Base-by-base conservation (phyloP, 2,113 vertebrate genomes). In the Charina bottae region DNA sequence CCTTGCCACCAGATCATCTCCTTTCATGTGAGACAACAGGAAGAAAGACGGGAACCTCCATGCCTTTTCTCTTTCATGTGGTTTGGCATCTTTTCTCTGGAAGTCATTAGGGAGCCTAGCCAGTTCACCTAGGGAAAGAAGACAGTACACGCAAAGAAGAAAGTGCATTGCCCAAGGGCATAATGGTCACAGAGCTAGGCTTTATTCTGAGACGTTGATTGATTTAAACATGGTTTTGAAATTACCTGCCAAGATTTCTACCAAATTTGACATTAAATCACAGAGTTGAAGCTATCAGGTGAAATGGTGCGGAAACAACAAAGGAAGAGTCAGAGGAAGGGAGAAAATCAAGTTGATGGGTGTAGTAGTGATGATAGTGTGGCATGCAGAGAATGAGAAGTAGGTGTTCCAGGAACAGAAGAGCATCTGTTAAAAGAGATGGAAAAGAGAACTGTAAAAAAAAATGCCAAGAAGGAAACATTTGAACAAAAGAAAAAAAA, bases 51-150 rank as follows among this genome's bases (percentile, higher is more conserved):
- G 93, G 94, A 92, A 84, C 88, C 92, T 93, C 90, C 64, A 24
- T 3, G 17, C 85, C 85, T 84, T 13, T 89, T 90, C 85, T 59
- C 78, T 93, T 88, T 91, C 87, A 92, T 95, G 94, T 46, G 93
- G 95, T 91, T 96, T 96, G 96, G 96, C 95, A 93, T 28, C 3
- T 0, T 91, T 83, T 93, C 89, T 83, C 11, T 53, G 92, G 90
- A 94, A 93, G 49, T 0, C 64, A 88, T 91, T 33, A 94, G 88
- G 28, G 78, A 94, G 68, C 87, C 88, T 87, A 83, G 93, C 1
- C 68, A 1, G 90, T 93, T 96, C 96, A 96, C 92, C 95, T 93
- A 78, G 58, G 56, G 93, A 90, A 88, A 90, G 55, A 87, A 78
- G 89, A 92, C 92, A 92, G 59, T 42, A 46, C 90, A 53, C 83